A percentile compares a stretch with the other conserved stretches of the same genome.
These are phyloP conservation scores for Zaprionus gabonicus DNA, from an alignment of 1,140 invertebrate species.

Conservation along the genomic window DNA sequence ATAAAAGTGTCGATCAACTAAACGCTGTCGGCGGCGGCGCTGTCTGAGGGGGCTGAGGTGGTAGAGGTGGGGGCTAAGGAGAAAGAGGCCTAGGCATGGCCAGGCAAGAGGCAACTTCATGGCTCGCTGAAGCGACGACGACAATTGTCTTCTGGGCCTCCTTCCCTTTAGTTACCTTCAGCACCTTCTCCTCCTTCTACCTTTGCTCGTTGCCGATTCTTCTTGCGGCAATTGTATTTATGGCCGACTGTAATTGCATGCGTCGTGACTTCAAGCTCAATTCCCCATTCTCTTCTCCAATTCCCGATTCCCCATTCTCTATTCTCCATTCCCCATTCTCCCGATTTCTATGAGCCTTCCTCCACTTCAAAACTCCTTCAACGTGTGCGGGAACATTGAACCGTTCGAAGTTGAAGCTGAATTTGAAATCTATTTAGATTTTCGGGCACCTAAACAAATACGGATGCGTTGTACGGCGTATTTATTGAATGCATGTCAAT, in stretches of 20 bases:
- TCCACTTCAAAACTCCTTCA: background rate
- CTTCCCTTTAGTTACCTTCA: background rate
- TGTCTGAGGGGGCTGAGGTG: slow-evolving; percentile 10
- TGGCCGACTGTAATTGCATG: slow-evolving; percentile 75
- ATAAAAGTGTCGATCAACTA: slow-evolving; percentile 83
- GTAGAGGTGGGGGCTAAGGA: slow-evolving; percentile 1
- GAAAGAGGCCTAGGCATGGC: slow-evolving; percentile 44
- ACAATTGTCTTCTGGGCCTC: slow-evolving; percentile 22
- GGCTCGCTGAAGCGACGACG: slow-evolving; percentile 58
- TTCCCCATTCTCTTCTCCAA: background rate
- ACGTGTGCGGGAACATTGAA: slow-evolving; percentile 31
- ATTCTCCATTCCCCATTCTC: background rate
- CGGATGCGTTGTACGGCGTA: slow-evolving; percentile 16
- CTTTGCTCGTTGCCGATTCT: slow-evolving; percentile 58
- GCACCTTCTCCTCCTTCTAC: slow-evolving; percentile 27
- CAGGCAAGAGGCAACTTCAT: slow-evolving; percentile 77
- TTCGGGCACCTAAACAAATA: slow-evolving; percentile 71
- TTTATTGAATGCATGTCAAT: slow-evolving; percentile 75
- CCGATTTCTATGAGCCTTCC: background rate
- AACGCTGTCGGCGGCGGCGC: slow-evolving; percentile 64
- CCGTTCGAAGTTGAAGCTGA: background rate
- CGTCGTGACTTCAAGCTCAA: slow-evolving; percentile 52
- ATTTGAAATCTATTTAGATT: slow-evolving; percentile 5
- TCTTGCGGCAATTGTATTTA: slow-evolving; percentile 75
- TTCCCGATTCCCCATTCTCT: slow-evolving; percentile 1